Evolutionary conservation across 2,797 vertebrate genomes (phyloP), one percentile per base, ranked within the genome.

Genomic region (Onychomys leucogaster): DNA sequence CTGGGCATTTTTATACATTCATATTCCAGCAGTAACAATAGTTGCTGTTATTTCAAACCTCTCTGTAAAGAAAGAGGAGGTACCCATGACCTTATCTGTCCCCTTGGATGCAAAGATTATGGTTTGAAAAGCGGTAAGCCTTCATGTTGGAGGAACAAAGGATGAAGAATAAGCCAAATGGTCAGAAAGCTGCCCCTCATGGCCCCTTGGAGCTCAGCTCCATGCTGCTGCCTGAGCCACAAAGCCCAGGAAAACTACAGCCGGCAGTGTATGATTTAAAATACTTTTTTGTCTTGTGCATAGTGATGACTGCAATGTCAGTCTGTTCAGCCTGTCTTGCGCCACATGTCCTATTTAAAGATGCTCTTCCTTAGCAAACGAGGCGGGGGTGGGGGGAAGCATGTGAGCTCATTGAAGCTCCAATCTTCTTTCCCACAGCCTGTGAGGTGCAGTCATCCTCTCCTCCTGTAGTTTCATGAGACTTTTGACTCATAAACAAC

Each of bases 401-500:
- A 0, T 2, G 21, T 67, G 52, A 19, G 95, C 80, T 6, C 5
- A 0, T 0, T 0, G 21, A 71, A 0, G 4, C 67, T 10, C 41
- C 69, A 25, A 14, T 49, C 94, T 80, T 89, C 89, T 95, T 97
- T 97, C 96, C 95, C 96, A 96, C 95, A 95, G 95, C 86, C 94
- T 0, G 34, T 76, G 4, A n/a, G 78, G 91, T 16, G 27, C 1
- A 0, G 91, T 85, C 91, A 87, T 87, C 93, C 0, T 93, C 84
- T 91, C 81, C 61, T 97, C 89, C 91, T 63, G 85, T 65, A 93
- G 89, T 96, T 97, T 94, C 90, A 8, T 91, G 75, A 97, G 96
- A 96, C 96, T 96, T 98, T 94, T 96, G 96, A 97, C 96, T 97
- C 97, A 92, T 97, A 97, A 97, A 97, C 97, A 96, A 98, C 97